phyloP scores from a whole-genome alignment of 2,888 invertebrate genomes.

The Podabrus alpinus region DNA sequence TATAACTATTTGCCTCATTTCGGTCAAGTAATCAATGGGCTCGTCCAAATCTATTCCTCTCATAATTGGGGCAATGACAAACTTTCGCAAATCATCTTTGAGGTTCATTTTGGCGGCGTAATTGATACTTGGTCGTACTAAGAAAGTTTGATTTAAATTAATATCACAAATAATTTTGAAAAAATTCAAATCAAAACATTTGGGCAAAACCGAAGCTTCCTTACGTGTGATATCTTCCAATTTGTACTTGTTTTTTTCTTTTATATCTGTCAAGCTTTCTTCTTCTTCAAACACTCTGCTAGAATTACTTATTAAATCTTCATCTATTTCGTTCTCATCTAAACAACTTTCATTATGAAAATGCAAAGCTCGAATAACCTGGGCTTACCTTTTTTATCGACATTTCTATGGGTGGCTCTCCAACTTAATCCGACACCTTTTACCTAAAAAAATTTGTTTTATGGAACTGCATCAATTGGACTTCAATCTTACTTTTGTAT shows the following conservation, averaged over 20 bases:
- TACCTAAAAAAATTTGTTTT: conserved; percentile 35
- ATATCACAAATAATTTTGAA: too few relatives aligned
- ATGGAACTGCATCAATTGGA: not conserved
- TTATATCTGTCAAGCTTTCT: not conserved
- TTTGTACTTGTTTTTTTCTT: not conserved
- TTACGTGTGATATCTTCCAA: not conserved
- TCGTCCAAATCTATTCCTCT: conserved; percentile 67
- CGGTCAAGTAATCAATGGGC: conserved; percentile 72
- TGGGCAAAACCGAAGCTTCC: not conserved
- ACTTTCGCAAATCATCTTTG: conserved; percentile 58
- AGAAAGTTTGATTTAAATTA: too few relatives aligned
- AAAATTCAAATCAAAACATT: not conserved
- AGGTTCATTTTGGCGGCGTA: conserved; percentile 52
- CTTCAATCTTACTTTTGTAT: conserved; percentile 54
- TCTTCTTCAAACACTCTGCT: not conserved
- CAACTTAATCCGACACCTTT: conserved; percentile 49
- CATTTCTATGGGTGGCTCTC: conserved; percentile 45
- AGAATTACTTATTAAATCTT: not conserved
- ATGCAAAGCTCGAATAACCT: too few relatives aligned
- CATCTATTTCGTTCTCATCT: not conserved
- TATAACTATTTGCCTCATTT: conserved; percentile 72
- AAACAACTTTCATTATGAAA: not conserved
- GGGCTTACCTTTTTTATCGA: conserved; percentile 13
- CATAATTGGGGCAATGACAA: conserved; percentile 64
- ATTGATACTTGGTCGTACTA: conserved; percentile 59